Conservation (phyloP, 2,113 vertebrate species). For the Cephalopterus ornatus region DNA sequence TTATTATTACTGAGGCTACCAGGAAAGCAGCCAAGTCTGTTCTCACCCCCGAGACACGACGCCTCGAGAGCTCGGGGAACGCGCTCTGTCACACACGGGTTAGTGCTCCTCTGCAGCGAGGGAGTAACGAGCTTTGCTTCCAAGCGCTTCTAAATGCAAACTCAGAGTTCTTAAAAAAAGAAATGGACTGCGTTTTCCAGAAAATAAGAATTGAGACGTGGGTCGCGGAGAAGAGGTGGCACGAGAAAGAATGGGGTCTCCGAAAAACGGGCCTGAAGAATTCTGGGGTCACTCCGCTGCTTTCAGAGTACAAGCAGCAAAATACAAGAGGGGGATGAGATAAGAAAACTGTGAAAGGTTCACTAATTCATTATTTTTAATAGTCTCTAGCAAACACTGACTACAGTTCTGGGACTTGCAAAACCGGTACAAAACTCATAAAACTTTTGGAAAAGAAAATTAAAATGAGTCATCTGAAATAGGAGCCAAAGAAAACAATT, state of each 20-base stretch:
- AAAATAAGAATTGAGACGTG: background rate
- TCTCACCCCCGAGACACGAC: background rate
- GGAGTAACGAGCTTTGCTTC: background rate
- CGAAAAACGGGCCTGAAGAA: background rate
- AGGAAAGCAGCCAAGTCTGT: background rate
- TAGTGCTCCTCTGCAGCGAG: background rate
- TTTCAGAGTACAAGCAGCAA: background rate
- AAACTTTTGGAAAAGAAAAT: constrained; percentile 8
- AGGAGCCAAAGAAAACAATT: constrained; percentile 28
- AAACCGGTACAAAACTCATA: background rate
- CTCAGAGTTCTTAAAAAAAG: background rate
- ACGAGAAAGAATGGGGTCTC: background rate
- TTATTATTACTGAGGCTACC: background rate
- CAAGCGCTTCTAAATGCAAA: background rate
- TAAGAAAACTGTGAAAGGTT: background rate
- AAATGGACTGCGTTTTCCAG: background rate
- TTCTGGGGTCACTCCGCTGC: background rate
- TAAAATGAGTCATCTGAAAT: constrained; percentile 30
- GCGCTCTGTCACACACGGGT: no score
- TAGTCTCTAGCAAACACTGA: background rate
- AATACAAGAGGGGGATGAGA: background rate
- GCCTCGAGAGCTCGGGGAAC: background rate
- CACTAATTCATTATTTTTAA: background rate
- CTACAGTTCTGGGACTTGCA: background rate
- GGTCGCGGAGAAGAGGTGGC: background rate